phyloP scores from a whole-genome alignment of 2,113 vertebrate genomes.

The Boulengeromyrus knoepffleri region DNA sequence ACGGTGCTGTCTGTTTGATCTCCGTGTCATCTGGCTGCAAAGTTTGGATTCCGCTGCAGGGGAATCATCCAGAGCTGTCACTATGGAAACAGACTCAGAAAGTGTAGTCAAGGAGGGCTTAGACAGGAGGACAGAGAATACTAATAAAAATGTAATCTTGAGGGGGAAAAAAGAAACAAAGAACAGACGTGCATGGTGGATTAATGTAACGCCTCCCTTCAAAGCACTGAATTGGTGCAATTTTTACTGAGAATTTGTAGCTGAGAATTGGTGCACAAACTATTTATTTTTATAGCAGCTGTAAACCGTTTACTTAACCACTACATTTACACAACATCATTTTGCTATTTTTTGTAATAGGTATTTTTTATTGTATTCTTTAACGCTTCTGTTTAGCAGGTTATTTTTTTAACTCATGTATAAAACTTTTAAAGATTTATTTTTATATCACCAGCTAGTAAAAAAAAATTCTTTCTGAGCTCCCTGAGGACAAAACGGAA shows the following conservation, averaged over 20 bases:
- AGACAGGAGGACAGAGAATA: slow-evolving; percentile 41
- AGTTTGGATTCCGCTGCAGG: slow-evolving; percentile 49
- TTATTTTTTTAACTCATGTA: background rate
- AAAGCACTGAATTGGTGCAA: slow-evolving; percentile 19
- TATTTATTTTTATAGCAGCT: background rate
- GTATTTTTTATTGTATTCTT: background rate
- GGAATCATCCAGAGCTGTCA: slow-evolving; percentile 51
- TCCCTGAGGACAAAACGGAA: background rate
- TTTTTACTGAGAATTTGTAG: background rate
- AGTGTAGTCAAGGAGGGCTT: slow-evolving; percentile 44
- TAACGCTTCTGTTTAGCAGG: background rate
- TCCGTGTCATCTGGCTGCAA: slow-evolving; percentile 48
- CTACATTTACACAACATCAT: background rate
- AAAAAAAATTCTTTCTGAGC: background rate
- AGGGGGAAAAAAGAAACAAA: slow-evolving; percentile 13
- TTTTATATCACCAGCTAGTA: background rate
- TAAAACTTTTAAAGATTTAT: background rate
- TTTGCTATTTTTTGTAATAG: background rate
- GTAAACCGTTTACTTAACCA: background rate
- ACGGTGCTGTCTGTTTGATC: slow-evolving; percentile 49
- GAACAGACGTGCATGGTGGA: slow-evolving; percentile 44
- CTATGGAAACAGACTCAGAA: slow-evolving; percentile 62
- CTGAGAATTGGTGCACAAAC: background rate
- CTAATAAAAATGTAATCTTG: slow-evolving; percentile 50
- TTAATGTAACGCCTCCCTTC: slow-evolving; percentile 48